Evolutionary conservation across 1,140 invertebrate species (phyloP).

Genomic region (Ericerus pela): DNA sequence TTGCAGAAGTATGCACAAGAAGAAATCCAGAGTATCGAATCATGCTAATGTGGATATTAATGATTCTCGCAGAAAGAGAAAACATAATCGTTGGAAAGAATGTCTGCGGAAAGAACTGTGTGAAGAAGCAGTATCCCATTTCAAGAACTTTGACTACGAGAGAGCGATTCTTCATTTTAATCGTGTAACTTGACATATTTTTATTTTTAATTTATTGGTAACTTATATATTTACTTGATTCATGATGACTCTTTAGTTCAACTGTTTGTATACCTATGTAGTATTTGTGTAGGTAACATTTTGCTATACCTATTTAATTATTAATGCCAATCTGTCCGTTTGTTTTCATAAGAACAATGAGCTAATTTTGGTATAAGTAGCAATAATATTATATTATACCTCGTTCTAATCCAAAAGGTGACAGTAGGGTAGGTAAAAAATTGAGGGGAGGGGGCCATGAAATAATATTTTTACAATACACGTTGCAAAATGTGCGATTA

Average conservation of each 20-base stretch:
- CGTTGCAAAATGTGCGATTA: no score
- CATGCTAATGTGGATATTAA: no score
- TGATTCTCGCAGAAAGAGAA: background rate
- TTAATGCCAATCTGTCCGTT: no score
- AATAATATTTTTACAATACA: no score
- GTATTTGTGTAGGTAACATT: background rate
- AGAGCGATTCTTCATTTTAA: constrained; percentile 46
- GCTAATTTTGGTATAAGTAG: no score
- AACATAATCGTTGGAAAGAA: constrained; percentile 1
- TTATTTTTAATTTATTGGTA: constrained; percentile 14
- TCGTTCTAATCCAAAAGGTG: no score
- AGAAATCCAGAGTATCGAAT: no score
- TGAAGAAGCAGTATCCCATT: constrained; percentile 50
- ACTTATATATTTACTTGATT: constrained; percentile 20
- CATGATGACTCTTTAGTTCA: background rate
- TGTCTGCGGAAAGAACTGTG: background rate
- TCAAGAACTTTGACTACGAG: constrained; percentile 50
- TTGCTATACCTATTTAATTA: background rate
- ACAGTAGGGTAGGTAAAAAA: no score
- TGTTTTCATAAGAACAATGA: no score
- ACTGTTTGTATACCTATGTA: background rate
- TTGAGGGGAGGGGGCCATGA: no score
- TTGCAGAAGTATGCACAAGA: no score
- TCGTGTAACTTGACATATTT: constrained; percentile 37
- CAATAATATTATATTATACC: no score